These are phyloP conservation scores for Malacoraja senta DNA, from an alignment of 2,797 vertebrate genomes.

Conservation along the genomic window DNA sequence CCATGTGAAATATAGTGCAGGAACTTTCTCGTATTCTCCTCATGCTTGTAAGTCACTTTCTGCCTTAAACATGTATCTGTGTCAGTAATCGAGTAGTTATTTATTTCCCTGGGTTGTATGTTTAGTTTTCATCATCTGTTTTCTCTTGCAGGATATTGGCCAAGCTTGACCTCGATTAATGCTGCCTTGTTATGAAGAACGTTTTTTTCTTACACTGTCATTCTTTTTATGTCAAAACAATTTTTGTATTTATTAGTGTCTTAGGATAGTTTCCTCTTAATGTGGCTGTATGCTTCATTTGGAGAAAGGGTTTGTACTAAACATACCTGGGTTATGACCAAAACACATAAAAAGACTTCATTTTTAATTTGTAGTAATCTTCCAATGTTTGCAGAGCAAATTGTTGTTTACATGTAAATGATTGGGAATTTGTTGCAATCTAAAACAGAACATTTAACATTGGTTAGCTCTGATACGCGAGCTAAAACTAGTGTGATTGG, in stretches of 20 bases:
- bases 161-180: background rate
- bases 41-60: background rate
- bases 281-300: background rate
- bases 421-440: background rate
- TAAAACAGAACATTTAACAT: background rate
- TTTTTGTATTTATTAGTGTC: constrained; percentile 35
- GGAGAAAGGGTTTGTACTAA: background rate
- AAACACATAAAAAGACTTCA: background rate
- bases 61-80: background rate
- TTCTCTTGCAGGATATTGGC: constrained; percentile 30
- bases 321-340: background rate
- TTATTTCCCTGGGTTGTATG: background rate
- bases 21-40: background rate
- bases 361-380: background rate
- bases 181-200: constrained; percentile 2
- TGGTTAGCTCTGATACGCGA: background rate
- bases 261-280: constrained; percentile 3
- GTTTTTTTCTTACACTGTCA: background rate
- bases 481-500: background rate
- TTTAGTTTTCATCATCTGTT: background rate
- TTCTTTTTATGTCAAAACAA: background rate
- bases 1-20: background rate
- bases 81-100: background rate
- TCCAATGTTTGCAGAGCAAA: background rate
- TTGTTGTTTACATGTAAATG: background rate